A percentile compares a stretch with the other conserved stretches of the same genome.
Conservation (phyloP, 1,140 invertebrate genomes). For the Paramacrobiotus metropolitanus region DNA sequence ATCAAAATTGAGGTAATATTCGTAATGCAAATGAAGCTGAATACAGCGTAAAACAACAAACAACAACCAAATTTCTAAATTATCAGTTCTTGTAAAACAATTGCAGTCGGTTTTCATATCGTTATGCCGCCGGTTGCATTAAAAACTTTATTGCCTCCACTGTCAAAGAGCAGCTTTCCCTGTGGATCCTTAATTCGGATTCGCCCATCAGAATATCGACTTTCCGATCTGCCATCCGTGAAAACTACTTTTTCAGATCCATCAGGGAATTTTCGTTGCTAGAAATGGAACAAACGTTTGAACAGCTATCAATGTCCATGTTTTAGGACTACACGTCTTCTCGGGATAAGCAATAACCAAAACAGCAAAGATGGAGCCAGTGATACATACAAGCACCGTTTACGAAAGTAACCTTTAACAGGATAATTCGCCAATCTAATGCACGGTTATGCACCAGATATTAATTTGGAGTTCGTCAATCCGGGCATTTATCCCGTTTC, state of each 20-base stretch:
- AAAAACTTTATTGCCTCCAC: no score
- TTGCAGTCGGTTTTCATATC: no score
- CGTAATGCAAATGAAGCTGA: no score
- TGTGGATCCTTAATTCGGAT: slow-evolving; percentile 59
- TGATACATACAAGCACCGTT: not conserved
- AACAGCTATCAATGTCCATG: not conserved
- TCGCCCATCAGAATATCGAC: slow-evolving; percentile 60
- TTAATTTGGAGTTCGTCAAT: no score
- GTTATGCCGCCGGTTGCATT: no score
- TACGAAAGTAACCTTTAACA: not conserved
- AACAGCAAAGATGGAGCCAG: not conserved
- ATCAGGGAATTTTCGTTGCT: slow-evolving; percentile 71
- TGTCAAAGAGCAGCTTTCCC: slow-evolving; percentile 38
- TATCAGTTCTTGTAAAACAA: no score
- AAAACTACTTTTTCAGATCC: slow-evolving; percentile 70
- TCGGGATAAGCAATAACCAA: not conserved
- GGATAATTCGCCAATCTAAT: slow-evolving; percentile 8
- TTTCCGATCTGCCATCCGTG: slow-evolving; percentile 62
- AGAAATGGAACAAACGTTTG: slow-evolving; percentile 19
- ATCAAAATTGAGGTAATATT: no score
- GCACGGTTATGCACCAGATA: no score
- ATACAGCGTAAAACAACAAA: no score
- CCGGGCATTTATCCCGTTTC: no score
- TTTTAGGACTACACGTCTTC: not conserved
- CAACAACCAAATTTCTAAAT: no score